Percentiles rank a stretch among this genome's conserved stretches.
These are phyloP conservation scores for Cryptotermes secundus DNA, from an alignment of 1,140 invertebrate species.

Conservation along the genomic window DNA sequence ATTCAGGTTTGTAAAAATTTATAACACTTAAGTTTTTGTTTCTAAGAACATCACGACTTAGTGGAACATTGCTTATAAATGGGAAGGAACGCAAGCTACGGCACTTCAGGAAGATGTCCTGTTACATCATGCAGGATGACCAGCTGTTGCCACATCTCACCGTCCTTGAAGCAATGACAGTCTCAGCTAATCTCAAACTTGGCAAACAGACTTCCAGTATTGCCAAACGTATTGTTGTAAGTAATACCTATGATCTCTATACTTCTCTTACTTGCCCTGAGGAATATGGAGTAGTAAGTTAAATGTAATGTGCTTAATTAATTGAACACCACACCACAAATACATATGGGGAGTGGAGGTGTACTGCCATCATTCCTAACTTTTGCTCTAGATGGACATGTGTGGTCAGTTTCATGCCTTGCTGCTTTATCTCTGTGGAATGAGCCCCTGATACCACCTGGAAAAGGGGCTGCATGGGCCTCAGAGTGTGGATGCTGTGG, in stretches of 20 bases:
- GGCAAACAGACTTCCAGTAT: slow-evolving; percentile 72
- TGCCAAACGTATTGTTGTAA: slow-evolving; percentile 72
- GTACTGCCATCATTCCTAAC: too few species aligned
- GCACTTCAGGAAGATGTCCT: slow-evolving; percentile 87
- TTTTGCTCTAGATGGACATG: too few species aligned
- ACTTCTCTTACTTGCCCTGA: neutral
- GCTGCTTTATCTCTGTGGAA: too few species aligned
- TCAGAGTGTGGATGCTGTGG: too few species aligned
- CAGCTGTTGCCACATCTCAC: slow-evolving; percentile 84
- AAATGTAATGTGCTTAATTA: neutral
- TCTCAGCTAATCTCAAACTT: slow-evolving; percentile 89
- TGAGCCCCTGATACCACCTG: too few species aligned
- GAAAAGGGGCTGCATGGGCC: too few species aligned
- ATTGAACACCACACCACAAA: too few species aligned
- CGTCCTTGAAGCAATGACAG: slow-evolving; percentile 85
- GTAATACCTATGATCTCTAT: neutral
- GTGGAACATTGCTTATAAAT: slow-evolving; percentile 78
- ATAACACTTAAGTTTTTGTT: neutral
- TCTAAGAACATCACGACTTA: slow-evolving; percentile 70
- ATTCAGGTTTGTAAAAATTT: too few species aligned
- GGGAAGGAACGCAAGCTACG: slow-evolving; percentile 82
- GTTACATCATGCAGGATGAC: slow-evolving; percentile 97
- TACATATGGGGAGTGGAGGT: too few species aligned
- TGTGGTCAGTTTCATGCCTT: too few species aligned
- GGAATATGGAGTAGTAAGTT: neutral